A percentile compares a stretch with the other conserved stretches of the same genome.
These are phyloP conservation scores for Mycogona germanica DNA, from an alignment of 2,888 invertebrate genomes.

Conservation along the genomic window DNA sequence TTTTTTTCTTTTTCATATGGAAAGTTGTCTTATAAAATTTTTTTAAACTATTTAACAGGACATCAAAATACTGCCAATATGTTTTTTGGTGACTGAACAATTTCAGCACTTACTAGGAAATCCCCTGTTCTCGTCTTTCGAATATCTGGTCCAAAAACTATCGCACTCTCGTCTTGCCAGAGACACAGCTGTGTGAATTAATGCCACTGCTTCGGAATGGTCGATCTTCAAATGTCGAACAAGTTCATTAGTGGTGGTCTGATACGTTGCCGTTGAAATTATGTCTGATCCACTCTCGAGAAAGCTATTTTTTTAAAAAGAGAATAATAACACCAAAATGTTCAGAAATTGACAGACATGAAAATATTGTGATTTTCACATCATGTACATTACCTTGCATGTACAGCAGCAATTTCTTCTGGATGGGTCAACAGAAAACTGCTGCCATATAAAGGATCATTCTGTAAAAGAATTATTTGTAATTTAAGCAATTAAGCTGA, in stretches of 20 bases:
- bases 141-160: slow-evolving; percentile 20
- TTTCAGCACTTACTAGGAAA: too few species aligned
- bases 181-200: slow-evolving; percentile 59
- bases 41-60: too few species aligned
- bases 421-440: slow-evolving; percentile 66
- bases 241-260: slow-evolving; percentile 63
- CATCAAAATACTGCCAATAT: too few species aligned
- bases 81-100: too few species aligned
- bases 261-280: slow-evolving; percentile 80
- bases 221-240: slow-evolving; percentile 55
- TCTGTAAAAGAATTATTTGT: slow-evolving; percentile 44
- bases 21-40: too few species aligned
- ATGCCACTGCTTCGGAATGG: slow-evolving; percentile 50
- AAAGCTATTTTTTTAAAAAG: slow-evolving; percentile 30
- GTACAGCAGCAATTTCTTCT: slow-evolving; percentile 62
- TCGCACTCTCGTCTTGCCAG: slow-evolving; percentile 59
- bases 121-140: neutral
- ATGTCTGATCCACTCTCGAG: slow-evolving; percentile 69
- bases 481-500: neutral
- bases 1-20: too few species aligned
- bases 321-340: neutral
- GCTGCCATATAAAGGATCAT: slow-evolving; percentile 82
- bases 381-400: slow-evolving; percentile 60
- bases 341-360: neutral
- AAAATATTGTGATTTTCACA: slow-evolving; percentile 34